Evolutionary conservation across 1,140 invertebrate species (phyloP).

Genomic region (Eumaeus atala): DNA sequence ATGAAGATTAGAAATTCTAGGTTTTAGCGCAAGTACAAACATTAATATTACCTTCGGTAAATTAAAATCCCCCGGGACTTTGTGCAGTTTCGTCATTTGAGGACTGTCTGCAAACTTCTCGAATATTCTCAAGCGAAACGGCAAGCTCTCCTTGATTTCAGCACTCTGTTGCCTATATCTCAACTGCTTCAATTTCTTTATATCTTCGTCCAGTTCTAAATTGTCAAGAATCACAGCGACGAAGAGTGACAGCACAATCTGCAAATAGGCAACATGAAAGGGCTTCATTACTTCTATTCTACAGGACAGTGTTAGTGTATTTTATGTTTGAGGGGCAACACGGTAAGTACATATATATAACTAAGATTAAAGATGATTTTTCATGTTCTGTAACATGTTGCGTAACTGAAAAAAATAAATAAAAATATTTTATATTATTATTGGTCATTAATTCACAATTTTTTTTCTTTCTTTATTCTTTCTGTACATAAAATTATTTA

Average conservation of each 20-base stretch:
- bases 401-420: no score
- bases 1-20: no score
- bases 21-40: no score
- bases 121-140: conserved; percentile 96
- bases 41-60: conserved; percentile 88
- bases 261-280: conserved; percentile 32
- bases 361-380: no score
- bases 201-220: conserved; percentile 98
- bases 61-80: conserved; percentile 96
- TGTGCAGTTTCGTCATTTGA: conserved; percentile 97
- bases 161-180: conserved; percentile 98
- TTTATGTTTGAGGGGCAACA: no score
- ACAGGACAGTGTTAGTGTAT: no score
- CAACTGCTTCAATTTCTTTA: conserved; percentile 98
- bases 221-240: conserved; percentile 99
- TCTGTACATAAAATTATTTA: no score
- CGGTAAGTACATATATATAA: no score
- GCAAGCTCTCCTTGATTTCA: conserved; percentile 96
- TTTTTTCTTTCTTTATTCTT: no score
- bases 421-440: no score
- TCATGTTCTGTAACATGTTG: no score
- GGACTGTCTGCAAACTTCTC: conserved; percentile 99
- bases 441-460: no score
- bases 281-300: not conserved
- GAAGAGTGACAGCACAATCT: conserved; percentile 99